These are phyloP conservation scores for Hyphantria cunea DNA, from an alignment of 1,140 invertebrate species.

Conservation along the genomic window DNA sequence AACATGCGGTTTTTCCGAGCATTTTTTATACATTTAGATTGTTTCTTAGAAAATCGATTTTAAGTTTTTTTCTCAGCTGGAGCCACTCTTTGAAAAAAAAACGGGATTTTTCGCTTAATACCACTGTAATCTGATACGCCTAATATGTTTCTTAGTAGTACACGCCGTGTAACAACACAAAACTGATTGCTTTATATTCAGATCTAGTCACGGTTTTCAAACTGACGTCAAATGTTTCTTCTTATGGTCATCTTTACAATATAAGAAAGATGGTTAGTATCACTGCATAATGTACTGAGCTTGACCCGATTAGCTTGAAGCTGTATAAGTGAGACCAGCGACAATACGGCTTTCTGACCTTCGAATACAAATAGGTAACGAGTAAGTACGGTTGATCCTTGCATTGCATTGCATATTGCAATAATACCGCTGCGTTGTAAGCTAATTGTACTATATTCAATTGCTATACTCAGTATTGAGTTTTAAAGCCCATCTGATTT, in stretches of 20 bases:
- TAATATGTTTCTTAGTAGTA: neutral
- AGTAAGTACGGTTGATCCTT: neutral
- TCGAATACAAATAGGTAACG: conserved; percentile 12
- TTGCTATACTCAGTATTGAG: too few relatives aligned
- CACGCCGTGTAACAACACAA: neutral
- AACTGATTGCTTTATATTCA: neutral
- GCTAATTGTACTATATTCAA: too few relatives aligned
- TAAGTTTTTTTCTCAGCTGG: neutral
- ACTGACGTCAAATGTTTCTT: neutral
- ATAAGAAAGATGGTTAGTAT: conserved; percentile 5
- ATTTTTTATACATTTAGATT: neutral
- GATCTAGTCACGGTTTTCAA: too few relatives aligned
- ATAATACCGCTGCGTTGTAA: neutral
- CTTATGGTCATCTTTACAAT: conserved; percentile 3
- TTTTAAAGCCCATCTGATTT: too few relatives aligned
- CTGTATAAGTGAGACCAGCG: conserved; percentile 25
- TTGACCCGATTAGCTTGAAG: conserved; percentile 39
- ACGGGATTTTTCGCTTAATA: neutral
- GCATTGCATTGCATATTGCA: neutral
- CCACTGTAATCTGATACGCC: neutral
- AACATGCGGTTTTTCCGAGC: conserved; percentile 1
- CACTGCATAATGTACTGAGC: conserved; percentile 20
- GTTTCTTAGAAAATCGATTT: conserved; percentile 8
- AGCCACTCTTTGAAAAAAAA: neutral
- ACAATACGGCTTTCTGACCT: conserved; percentile 24